phyloP scores from a whole-genome alignment of 2,888 invertebrate species.

The Cephus nigrinus region DNA sequence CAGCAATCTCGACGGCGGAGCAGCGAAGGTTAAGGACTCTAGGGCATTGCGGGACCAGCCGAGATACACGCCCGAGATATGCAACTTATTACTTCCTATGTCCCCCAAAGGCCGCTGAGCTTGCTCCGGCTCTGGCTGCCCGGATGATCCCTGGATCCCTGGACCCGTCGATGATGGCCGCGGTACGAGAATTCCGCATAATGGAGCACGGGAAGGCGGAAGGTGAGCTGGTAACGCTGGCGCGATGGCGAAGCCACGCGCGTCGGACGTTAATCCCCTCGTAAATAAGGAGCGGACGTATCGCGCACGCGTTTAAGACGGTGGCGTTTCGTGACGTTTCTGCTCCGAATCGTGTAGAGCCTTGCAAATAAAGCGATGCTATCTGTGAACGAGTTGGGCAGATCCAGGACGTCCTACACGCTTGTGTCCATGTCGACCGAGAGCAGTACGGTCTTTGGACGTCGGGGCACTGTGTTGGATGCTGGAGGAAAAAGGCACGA shows the following conservation, averaged over 20 bases:
- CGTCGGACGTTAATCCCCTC: neutral
- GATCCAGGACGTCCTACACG: slow-evolving; percentile 34
- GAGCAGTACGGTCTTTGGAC: no score
- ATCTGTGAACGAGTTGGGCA: slow-evolving; percentile 38
- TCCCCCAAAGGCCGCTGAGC: no score
- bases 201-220: no score
- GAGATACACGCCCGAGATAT: slow-evolving; percentile 21
- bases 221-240: no score
- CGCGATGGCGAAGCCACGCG: neutral
- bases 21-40: slow-evolving; percentile 42
- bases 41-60: slow-evolving; percentile 33
- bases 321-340: slow-evolving; percentile 1
- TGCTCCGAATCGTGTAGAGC: neutral
- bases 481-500: no score
- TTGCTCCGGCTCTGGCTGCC: no score
- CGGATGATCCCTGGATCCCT: no score
- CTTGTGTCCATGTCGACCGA: slow-evolving; percentile 34
- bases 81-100: slow-evolving; percentile 15
- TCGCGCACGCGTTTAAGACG: neutral
- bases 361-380: slow-evolving; percentile 28
- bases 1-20: neutral
- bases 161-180: no score
- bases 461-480: no score
- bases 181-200: no score
- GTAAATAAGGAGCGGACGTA: neutral